Evolutionary conservation across 2,888 invertebrate species (phyloP).

Genomic region (Hecatera dysodea): DNA sequence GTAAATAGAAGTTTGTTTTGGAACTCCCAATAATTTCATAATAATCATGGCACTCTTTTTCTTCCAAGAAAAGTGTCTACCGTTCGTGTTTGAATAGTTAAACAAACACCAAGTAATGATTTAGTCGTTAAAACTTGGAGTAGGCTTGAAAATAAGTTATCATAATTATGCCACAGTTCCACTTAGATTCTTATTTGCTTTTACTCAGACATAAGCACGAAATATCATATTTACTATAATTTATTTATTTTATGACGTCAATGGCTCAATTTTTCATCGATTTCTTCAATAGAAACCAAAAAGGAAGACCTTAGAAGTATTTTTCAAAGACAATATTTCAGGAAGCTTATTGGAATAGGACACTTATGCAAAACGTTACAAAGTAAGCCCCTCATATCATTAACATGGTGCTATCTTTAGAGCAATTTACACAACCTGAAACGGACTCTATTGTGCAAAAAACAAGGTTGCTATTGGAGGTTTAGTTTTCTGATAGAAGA

Average conservation of each 20-base stretch:
- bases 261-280: constrained; percentile 57
- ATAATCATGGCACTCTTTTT: constrained; percentile 30
- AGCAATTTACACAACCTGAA: constrained; percentile 47
- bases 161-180: constrained; percentile 26
- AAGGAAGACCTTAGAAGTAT: constrained; percentile 13
- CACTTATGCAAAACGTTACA: constrained; percentile 87
- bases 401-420: constrained; percentile 77
- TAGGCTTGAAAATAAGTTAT: constrained; percentile 54
- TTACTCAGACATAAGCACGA: constrained; percentile 35
- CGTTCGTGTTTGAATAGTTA: constrained; percentile 34
- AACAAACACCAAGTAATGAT: constrained; percentile 50
- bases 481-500: constrained; percentile 62
- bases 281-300: constrained; percentile 37
- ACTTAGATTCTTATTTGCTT: constrained; percentile 50
- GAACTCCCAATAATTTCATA: constrained; percentile 1
- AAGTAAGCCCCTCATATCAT: constrained; percentile 85
- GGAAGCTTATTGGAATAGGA: constrained; percentile 70
- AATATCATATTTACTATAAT: constrained; percentile 19
- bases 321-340: constrained; percentile 55
- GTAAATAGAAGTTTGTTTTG: too few relatives aligned
- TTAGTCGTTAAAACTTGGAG: constrained; percentile 35
- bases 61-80: constrained; percentile 5
- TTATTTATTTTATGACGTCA: constrained; percentile 33
- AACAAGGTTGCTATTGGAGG: constrained; percentile 66
- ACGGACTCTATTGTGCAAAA: constrained; percentile 24